Base-by-base conservation (phyloP, 1,140 invertebrate species). In the Drosophila tristis region DNA sequence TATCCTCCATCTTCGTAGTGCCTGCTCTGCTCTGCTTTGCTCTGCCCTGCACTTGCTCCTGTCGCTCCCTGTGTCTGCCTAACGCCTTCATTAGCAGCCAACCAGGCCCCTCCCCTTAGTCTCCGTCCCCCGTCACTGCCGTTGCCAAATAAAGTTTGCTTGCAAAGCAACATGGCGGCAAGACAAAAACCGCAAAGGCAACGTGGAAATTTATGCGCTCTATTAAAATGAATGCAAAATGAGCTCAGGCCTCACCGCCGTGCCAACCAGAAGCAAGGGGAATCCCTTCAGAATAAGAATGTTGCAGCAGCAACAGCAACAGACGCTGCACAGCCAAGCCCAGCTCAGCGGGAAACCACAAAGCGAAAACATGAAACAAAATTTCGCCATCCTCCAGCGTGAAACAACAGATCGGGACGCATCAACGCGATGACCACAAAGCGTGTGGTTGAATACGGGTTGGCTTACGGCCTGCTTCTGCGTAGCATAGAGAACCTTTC, bases 141-240 rank as follows among this genome's bases (percentile, higher is more conserved):
- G 67, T 76, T 57, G 67, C 74, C 63, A 86, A 86, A 86, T 89
- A 86, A 86, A 87, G 82, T 82, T 87, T 86, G 82, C 82, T 82
- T 87, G 78, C 74, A 72, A 70, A 71, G 72, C 74, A 68, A 87
- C 58, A 62, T 56, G 61, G 47, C 50, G 66, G 56, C 55, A 68
- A 25, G 54, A 54, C 47, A 59, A 54, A 66, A 72, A 74, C 82
- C 82, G 70, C 82, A 86, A 78, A 76, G 71, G 74, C 70, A 82
- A 53, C 71, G 57, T 62, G 50, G 44, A 78, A 89, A 87, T 87
- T 86, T 80, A 82, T 86, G 78, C 75, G 78, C 78, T 86, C 78
- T 86, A 87, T 86, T 86, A 82, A 86, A 86, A 86, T 82, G 84
- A 87, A 86, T 82, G 61, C 82, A 58, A 82, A 86, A 86, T 75